Evolutionary conservation across 2,888 invertebrate species (phyloP).

Genomic region (Mimumesa dahlbomi): DNA sequence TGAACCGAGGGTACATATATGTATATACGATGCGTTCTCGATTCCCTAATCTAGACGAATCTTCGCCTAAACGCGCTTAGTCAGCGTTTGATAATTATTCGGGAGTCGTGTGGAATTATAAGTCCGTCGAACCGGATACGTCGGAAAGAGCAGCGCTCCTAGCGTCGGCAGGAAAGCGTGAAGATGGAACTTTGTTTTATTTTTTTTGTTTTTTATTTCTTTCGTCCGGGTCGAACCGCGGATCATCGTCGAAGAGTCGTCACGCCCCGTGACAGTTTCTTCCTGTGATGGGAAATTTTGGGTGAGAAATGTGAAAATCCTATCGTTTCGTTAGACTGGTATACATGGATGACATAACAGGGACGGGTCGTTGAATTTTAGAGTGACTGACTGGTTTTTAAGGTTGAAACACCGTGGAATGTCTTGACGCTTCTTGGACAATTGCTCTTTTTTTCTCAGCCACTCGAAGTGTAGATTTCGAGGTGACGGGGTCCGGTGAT

Average conservation of each 20-base stretch:
- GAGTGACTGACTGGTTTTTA: no score
- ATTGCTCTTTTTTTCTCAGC: no score
- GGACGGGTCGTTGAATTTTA: no score
- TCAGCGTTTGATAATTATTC: conserved; percentile 59
- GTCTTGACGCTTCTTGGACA: no score
- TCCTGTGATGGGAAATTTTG: no score
- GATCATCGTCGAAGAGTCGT: conserved; percentile 21
- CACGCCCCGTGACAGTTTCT: conserved; percentile 29
- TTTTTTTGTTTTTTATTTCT: no score
- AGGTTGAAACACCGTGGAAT: no score
- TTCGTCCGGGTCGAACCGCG: conserved; percentile 1
- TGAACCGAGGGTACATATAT: no score
- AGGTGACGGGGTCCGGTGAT: no score
- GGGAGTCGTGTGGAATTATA: conserved; percentile 33
- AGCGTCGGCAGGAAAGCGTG: conserved; percentile 45
- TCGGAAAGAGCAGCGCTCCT: conserved; percentile 52
- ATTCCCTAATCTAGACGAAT: conserved; percentile 18
- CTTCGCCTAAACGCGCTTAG: conserved; percentile 45
- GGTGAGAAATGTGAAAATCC: neutral
- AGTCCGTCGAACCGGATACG: conserved; percentile 49
- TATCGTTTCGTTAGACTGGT: conserved; percentile 8
- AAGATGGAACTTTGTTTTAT: conserved; percentile 32
- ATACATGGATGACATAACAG: no score
- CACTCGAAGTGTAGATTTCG: no score
- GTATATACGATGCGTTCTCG: no score